phyloP scores from a whole-genome alignment of 2,888 invertebrate species.

The Timandra comae region DNA sequence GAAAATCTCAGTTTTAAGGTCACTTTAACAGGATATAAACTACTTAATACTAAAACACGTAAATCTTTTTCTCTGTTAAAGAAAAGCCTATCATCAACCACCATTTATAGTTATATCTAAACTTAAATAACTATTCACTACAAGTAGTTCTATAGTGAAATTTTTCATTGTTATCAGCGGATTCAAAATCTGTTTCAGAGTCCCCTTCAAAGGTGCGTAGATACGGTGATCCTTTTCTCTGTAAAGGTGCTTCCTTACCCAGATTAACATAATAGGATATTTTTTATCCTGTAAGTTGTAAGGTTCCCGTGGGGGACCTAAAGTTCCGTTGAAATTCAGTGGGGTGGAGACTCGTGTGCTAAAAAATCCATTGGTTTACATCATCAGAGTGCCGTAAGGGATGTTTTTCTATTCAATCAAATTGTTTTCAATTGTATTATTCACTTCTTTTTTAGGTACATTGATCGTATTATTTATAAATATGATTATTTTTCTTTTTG shows the following conservation, averaged over 20 bases:
- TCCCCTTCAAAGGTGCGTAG: slow-evolving; percentile 34
- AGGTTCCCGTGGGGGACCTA: slow-evolving; percentile 41
- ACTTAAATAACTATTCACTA: no score
- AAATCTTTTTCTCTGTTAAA: no score
- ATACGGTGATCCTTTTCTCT: slow-evolving; percentile 36
- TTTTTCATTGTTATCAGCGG: slow-evolving; percentile 24
- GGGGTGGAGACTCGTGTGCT: slow-evolving; percentile 29
- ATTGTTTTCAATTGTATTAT: slow-evolving; percentile 1
- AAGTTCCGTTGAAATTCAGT: slow-evolving; percentile 34
- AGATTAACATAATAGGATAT: slow-evolving; percentile 50
- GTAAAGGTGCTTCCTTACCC: slow-evolving; percentile 33
- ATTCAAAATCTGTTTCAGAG: slow-evolving; percentile 31
- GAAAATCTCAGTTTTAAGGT: no score
- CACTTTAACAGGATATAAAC: no score
- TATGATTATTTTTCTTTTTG: no score
- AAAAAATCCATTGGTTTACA: slow-evolving; percentile 33
- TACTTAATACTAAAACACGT: no score
- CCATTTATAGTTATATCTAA: no score
- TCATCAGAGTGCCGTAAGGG: slow-evolving; percentile 22
- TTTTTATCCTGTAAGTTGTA: slow-evolving; percentile 45
- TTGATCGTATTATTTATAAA: no score
- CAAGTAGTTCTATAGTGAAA: no score
- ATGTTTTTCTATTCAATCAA: slow-evolving; percentile 6
- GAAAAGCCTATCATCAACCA: no score
- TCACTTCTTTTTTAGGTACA: no score